Percentiles rank a stretch among this genome's conserved stretches.
Evolutionary conservation across 1,140 invertebrate species (phyloP).

Genomic region (Neoseiulus cucumeris): DNA sequence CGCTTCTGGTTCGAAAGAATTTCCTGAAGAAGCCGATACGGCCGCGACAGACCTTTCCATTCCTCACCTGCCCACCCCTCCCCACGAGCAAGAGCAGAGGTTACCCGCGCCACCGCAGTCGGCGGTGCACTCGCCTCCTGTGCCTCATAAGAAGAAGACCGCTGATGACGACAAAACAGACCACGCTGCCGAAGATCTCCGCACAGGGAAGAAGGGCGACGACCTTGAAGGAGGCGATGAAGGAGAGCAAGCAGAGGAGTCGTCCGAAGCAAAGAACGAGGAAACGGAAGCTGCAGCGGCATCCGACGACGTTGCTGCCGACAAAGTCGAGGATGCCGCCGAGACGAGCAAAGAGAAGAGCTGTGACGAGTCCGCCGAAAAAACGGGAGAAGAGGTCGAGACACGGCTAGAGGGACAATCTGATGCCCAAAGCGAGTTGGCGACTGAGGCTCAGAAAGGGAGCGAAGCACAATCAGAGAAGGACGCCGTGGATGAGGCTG

Average conservation of each 20-base stretch:
- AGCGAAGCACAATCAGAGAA: slow-evolving; percentile 19
- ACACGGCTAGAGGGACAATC: neutral
- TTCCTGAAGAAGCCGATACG: neutral
- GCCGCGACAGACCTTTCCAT: slow-evolving; percentile 1
- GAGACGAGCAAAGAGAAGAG: neutral
- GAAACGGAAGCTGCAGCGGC: no score
- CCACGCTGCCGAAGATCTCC: slow-evolving; percentile 12
- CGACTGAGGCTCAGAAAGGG: neutral
- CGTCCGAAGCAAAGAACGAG: no score
- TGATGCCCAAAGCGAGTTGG: neutral
- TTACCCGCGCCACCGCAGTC: neutral
- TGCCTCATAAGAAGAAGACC: neutral
- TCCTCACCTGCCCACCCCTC: slow-evolving; percentile 7
- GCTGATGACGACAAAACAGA: neutral
- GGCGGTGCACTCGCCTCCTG: neutral
- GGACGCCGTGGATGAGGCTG: slow-evolving; percentile 16
- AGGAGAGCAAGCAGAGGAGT: neutral
- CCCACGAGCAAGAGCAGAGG: slow-evolving; percentile 6
- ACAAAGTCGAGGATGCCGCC: no score
- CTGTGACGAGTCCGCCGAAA: neutral
- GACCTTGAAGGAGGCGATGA: neutral
- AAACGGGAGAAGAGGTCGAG: neutral
- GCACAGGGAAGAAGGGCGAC: slow-evolving; percentile 17
- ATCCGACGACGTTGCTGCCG: no score
- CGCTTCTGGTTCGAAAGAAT: neutral